Evolutionary conservation across 1,140 invertebrate species (phyloP).

Genomic region (Neodiprion pinetum): DNA sequence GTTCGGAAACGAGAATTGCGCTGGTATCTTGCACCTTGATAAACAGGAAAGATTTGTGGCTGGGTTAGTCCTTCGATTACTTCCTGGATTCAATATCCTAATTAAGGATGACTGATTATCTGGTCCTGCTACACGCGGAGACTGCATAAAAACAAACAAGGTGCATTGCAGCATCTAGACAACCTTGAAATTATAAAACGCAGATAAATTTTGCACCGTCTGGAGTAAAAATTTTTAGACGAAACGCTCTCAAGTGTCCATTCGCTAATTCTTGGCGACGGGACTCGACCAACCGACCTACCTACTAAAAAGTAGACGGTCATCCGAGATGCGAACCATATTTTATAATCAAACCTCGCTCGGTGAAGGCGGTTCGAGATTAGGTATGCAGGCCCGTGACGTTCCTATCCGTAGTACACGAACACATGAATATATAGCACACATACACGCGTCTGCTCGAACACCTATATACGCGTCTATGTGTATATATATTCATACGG

Average conservation of each 20-base stretch:
- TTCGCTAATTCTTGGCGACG: neutral
- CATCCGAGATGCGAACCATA: no score
- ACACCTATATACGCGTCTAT: neutral
- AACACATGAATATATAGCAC: neutral
- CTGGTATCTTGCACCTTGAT: no score
- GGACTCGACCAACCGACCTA: neutral
- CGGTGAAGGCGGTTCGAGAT: no score
- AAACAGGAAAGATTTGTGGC: no score
- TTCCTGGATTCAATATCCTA: no score
- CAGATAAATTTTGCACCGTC: neutral
- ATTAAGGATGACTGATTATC: no score
- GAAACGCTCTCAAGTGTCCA: neutral
- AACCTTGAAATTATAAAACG: neutral
- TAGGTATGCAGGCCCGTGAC: no score
- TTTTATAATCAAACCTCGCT: neutral
- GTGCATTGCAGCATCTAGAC: neutral
- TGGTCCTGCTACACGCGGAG: no score
- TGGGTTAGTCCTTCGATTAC: no score
- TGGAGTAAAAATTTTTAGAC: neutral
- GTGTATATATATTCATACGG: neutral
- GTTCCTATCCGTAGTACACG: no score
- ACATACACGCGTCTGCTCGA: conserved; percentile 6
- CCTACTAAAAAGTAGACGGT: neutral
- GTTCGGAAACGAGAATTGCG: no score
- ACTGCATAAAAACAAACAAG: neutral